phyloP scores from a whole-genome alignment of 2,113 vertebrate genomes.

The Butastur rufipennis region DNA sequence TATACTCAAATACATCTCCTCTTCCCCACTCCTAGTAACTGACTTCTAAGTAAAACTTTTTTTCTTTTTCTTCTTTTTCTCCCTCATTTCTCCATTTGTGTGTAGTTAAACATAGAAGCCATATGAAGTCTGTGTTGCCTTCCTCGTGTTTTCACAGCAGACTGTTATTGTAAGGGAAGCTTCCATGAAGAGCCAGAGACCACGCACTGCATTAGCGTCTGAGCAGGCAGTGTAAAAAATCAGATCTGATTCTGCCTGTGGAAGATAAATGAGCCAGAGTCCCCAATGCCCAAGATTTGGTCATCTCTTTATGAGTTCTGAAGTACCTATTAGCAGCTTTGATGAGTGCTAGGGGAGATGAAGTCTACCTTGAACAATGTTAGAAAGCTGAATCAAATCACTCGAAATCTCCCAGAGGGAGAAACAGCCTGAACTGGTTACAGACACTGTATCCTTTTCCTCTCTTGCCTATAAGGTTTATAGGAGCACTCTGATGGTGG shows the following conservation, averaged over 20 bases:
- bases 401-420: conserved; percentile 71
- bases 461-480: conserved; percentile 65
- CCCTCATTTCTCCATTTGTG: not conserved
- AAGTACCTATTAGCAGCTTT: conserved; percentile 83
- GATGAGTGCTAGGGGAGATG: conserved; percentile 82
- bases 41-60: not conserved
- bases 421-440: conserved; percentile 69
- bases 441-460: conserved; percentile 43
- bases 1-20: not conserved
- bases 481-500: conserved; percentile 54
- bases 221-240: conserved; percentile 73
- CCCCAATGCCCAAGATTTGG: conserved; percentile 76
- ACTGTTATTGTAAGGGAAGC: conserved; percentile 27
- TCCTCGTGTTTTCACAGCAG: conserved; percentile 17
- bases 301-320: conserved; percentile 83
- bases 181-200: conserved; percentile 50
- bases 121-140: not conserved
- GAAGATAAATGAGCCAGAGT: conserved; percentile 81
- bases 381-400: conserved; percentile 81
- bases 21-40: not conserved
- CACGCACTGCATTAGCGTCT: conserved; percentile 52
- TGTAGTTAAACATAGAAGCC: not conserved
- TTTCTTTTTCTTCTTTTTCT: not conserved
- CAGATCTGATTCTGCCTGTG: conserved; percentile 76
- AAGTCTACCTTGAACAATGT: conserved; percentile 80